Base-by-base conservation (phyloP, 2,797 vertebrate species). In the Lophotriccus pileatus region DNA sequence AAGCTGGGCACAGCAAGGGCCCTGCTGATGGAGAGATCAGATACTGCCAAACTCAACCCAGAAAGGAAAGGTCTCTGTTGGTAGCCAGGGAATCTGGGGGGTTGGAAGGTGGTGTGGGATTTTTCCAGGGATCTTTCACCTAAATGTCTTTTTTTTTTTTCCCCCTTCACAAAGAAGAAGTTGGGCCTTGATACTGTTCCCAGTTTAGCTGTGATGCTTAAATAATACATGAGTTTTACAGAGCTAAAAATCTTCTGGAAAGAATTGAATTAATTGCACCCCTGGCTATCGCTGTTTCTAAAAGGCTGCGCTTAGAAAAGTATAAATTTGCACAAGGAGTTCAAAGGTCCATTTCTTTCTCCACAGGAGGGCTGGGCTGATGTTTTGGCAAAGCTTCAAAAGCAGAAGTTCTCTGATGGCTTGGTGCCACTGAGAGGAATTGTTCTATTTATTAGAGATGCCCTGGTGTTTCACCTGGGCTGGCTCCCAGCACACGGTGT, bases 181-280 rank as follows among this genome's bases (percentile, higher is more conserved):
- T n/a, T 76, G 75, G 41, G 56, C 56, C 34, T 83, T 77, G 68
- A 25, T 77, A 67, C 46, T 28, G 60, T 60, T 83, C 32, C 1
- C 53, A 8, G 37, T 78, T 81, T 87, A 75, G 56, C 64, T 68
- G 25, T 39, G 34, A 46, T 47, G 27, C 53, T 92, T 96, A 75
- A 94, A 94, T 95, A 91, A 92, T 92, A 32, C 46, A 92, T 81
- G 79, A 87, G 41, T 74, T 84, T 74, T 87, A 77, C 10, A 21
- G 89, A 83, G 52, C 68, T 93, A 77, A 92, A 94, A 77, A 36
- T 77, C 84, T 84, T 79, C 52, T 72, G 72, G 78, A 92, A 89
- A 87, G 49, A 87, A 94, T 60, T 15, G 49, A 93, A 96, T 93
- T 96, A 95, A 91, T 95, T 92, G 87, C 30, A 74, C 89, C 64